A percentile compares a stretch with the other conserved stretches of the same genome.
These are phyloP conservation scores for Whitmania pigra DNA, from an alignment of 1,140 invertebrate species.

Conservation along the genomic window DNA sequence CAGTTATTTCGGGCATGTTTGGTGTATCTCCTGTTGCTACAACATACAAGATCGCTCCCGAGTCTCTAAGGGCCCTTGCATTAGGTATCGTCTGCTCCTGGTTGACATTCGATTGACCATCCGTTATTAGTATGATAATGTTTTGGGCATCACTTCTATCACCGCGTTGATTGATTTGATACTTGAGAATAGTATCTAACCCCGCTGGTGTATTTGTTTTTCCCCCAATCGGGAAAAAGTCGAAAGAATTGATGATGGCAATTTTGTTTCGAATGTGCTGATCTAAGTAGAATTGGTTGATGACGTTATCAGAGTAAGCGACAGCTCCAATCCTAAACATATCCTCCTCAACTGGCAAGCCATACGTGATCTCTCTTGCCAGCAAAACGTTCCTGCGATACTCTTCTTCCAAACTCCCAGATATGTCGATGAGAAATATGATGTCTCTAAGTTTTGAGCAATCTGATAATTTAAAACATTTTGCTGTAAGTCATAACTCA, in stretches of 20 bases:
- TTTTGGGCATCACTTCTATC: conserved; percentile 32
- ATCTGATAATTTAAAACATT: conserved; percentile 1
- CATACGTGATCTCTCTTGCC: conserved; percentile 13
- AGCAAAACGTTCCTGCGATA: conserved; percentile 9
- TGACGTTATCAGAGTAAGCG: conserved; percentile 16
- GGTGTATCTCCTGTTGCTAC: conserved; percentile 13
- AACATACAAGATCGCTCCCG: conserved; percentile 7
- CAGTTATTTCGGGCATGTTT: conserved; percentile 2
- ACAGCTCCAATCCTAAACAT: conserved; percentile 14
- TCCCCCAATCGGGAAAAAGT: not conserved
- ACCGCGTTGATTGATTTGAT: conserved; percentile 23
- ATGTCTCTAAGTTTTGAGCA: conserved; percentile 19
- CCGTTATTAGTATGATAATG: conserved; percentile 34
- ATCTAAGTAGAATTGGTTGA: conserved; percentile 17
- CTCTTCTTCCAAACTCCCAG: conserved; percentile 20
- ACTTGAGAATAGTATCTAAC: not conserved
- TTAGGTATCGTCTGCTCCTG: conserved; percentile 31
- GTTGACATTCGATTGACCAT: conserved; percentile 36
- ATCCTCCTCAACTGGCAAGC: conserved; percentile 18
- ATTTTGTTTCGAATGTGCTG: not conserved
- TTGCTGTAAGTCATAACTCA: not conserved
- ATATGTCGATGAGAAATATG: conserved; percentile 23
- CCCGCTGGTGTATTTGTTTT: conserved; percentile 14
- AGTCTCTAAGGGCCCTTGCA: conserved; percentile 24
- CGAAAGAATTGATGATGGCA: conserved; percentile 9